Base-by-base conservation (phyloP, 2,888 invertebrate genomes). In the Archips crataeganus region DNA sequence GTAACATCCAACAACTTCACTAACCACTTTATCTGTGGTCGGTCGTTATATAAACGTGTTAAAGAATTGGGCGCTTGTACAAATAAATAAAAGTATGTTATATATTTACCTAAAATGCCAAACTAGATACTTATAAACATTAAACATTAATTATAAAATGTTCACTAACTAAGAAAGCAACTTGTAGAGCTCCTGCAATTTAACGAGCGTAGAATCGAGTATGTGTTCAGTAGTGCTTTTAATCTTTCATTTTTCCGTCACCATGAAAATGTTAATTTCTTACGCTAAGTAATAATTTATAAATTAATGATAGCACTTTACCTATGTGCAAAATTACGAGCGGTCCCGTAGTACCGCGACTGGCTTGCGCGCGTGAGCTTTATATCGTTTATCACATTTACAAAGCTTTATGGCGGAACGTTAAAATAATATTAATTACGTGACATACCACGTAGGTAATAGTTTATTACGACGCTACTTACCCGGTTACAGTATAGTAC, bases 291-390 rank as follows among this genome's bases (percentile, higher is more conserved):
- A 64, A 71, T 64, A 36, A 39, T 64, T 71, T 57, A 59, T 65
- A 36, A 36, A n/a, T 60, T 61, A 66, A 66, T 71, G 71, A 71
- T 60, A 66, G 42, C 51, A 61, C 32, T 71, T 66, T 60, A n/a
- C n/a, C n/a, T n/a, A 71, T 51, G 51, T 42, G 65, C 51, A 51
- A 13, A 36, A 64, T 47, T 47, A 47, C 63, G 23, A 61, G 13
- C 47, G 47, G n/a, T 9, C 42, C 68, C 36, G 60, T 23, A 51
- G 59, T 49, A 49, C 60, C 64, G 15, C 45, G 62, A 23, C 45
- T 32, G 65, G 42, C 34, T 66, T 71, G 36, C 49, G 66, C 71
- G 60, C 60, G 47, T 13, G 63, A 47, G 47, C 32, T 34, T 47
- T 47, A 47, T 63, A 47, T 47, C 34, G 62, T 62, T 62, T 62